A percentile compares a stretch with the other conserved stretches of the same genome.
phyloP scores from a whole-genome alignment of 2,888 invertebrate species.

The Drosophila rellima region DNA sequence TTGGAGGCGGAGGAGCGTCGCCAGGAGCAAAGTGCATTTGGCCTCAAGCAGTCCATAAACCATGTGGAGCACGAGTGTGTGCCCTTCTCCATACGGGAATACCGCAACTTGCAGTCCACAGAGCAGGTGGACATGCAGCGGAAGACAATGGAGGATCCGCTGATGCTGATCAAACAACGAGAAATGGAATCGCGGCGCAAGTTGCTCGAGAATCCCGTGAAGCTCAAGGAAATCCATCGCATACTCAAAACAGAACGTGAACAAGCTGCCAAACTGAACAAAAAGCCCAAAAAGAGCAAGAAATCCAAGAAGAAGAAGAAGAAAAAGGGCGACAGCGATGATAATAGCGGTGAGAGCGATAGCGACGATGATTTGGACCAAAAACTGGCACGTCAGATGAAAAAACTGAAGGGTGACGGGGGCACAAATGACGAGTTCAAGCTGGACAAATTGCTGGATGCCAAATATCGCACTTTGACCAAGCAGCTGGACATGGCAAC shows the following conservation, averaged over 20 bases:
- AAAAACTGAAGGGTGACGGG: constrained; percentile 87
- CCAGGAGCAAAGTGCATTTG: constrained; percentile 74
- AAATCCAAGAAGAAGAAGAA: constrained; percentile 78
- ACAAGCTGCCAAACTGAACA: constrained; percentile 58
- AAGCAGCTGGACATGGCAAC: constrained; percentile 85
- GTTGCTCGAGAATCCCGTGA: constrained; percentile 95
- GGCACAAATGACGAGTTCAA: constrained; percentile 72
- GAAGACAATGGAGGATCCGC: constrained; percentile 97
- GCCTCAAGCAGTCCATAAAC: constrained; percentile 87
- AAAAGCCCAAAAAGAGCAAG: constrained; percentile 67
- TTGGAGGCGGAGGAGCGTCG: constrained; percentile 87
- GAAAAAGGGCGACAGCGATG: constrained; percentile 84
- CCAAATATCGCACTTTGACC: constrained; percentile 84
- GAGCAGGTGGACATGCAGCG: constrained; percentile 94
- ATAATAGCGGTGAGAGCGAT: constrained; percentile 39
- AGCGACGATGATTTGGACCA: constrained; percentile 87
- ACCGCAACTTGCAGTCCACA: constrained; percentile 86
- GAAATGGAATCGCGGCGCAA: constrained; percentile 95
- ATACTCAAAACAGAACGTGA: constrained; percentile 89
- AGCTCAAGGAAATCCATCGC: constrained; percentile 93
- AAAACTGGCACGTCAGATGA: constrained; percentile 87
- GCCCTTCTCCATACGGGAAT: constrained; percentile 89
- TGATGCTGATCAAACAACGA: constrained; percentile 94
- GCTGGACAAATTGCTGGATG: constrained; percentile 83
- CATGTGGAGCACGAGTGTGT: constrained; percentile 91